Evolutionary conservation across 2,888 invertebrate species (phyloP), one percentile per base, ranked within the genome.

Genomic region (Chrysolina americana): DNA sequence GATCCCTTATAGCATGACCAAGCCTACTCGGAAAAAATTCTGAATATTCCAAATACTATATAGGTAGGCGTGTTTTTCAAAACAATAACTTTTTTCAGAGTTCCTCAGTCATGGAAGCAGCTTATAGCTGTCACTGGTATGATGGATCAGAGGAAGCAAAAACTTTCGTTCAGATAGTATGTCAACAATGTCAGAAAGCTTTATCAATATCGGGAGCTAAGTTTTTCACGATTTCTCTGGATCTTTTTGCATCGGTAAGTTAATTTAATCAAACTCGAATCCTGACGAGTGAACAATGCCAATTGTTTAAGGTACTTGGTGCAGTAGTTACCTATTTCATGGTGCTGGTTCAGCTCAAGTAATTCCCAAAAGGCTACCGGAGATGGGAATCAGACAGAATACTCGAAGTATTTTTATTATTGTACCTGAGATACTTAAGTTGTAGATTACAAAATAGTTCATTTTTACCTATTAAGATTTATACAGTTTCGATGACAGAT

Each of bases 261-360:
- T 17, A 17, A 70, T 36, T 19, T 3, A 28, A 53, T 15, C 9
- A 28, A 65, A 47, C 3, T n/a, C 0, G 10, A n/a, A 8, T 8
- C 36, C 9, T 11, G 0, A 19, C 9, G 3, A 28, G 15, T 1
- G 1, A 19, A 28, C 65, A 19, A 21, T 65, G 15, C 23, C 36
- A 0, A 23, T 65, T 65, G 17, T 65, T 23, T 13, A 65, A 96
- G 95, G 96, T 96, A 13, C 91, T 96, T 48, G 96, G 96, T 78
- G 96, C 96, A 50, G 94, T 95, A 5, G 96, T 96, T 0, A 96
- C 96, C 41, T 96, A 96, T 89, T 96, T 96, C 91, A 96, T 96
- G 96, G 96, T 96, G 89, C 89, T 96, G 91, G 95, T 96, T 68
- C 96, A 96, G 88, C 92, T 96, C 85, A 95, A 95, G 87, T 96